Percentiles rank a stretch among this genome's conserved stretches.
phyloP scores from a whole-genome alignment of 2,113 vertebrate species.

The Myiozetetes cayanensis region DNA sequence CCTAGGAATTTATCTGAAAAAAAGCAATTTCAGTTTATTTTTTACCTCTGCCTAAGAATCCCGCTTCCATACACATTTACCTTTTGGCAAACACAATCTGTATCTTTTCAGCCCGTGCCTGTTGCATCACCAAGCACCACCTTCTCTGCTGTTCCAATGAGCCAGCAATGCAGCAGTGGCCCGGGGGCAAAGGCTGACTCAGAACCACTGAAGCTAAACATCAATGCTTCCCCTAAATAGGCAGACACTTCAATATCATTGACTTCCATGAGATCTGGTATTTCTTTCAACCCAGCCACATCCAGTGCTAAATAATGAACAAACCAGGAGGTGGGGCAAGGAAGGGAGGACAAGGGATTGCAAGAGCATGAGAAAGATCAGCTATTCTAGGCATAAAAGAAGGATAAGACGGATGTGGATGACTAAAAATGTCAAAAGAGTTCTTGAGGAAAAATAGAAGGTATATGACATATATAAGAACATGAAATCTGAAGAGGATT shows the following conservation, averaged over 20 bases:
- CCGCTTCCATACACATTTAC: neutral
- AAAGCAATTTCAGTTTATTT: neutral
- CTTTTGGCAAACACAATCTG: neutral
- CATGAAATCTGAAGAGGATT: constrained; percentile 30
- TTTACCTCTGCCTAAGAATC: neutral
- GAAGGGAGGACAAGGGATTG: neutral
- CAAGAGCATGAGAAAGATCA: neutral
- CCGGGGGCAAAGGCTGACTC: constrained; percentile 64
- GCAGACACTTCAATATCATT: constrained; percentile 47
- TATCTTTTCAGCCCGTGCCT: neutral
- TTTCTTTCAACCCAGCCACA: constrained; percentile 32
- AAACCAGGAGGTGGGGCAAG: neutral
- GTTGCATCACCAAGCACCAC: constrained; percentile 49
- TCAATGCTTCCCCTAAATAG: constrained; percentile 56
- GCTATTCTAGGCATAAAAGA: neutral
- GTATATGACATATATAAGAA: constrained; percentile 27
- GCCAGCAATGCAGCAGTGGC: constrained; percentile 27
- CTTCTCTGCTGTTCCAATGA: constrained; percentile 40
- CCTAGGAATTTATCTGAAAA: neutral
- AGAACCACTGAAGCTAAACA: constrained; percentile 57
- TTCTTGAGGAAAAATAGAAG: neutral
- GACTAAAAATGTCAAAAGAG: constrained; percentile 31
- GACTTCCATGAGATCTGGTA: constrained; percentile 28
- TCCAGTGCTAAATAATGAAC: constrained; percentile 5
- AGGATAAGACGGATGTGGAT: neutral